phyloP scores from a whole-genome alignment of 1,140 invertebrate genomes.

The Apis dorsata region DNA sequence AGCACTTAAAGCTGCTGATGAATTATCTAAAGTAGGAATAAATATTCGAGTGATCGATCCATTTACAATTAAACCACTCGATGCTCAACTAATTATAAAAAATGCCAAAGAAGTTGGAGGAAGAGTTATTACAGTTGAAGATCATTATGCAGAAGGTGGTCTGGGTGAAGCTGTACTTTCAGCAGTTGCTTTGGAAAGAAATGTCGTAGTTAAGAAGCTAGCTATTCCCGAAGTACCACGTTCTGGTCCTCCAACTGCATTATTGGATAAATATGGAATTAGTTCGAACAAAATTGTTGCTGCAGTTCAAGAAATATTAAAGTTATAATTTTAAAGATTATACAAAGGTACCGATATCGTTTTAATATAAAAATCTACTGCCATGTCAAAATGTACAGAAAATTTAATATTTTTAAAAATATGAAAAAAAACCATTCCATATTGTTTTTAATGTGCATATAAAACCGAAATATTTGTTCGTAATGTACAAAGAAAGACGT shows the following conservation, averaged over 20 bases:
- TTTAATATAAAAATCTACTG: conserved; percentile 26
- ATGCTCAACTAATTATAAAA: conserved; percentile 87
- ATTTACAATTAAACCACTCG: conserved; percentile 98
- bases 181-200: conserved; percentile 87
- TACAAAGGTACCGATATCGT: not conserved
- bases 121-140: conserved; percentile 95
- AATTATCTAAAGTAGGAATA: conserved; percentile 86
- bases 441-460: conserved; percentile 25
- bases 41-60: conserved; percentile 92
- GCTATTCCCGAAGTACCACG: conserved; percentile 93
- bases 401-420: not conserved
- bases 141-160: conserved; percentile 98
- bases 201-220: conserved; percentile 91
- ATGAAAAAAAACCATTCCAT: conserved; percentile 2
- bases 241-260: conserved; percentile 91
- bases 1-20: conserved; percentile 91
- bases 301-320: conserved; percentile 84
- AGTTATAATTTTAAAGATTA: conserved; percentile 76
- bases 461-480: conserved; percentile 1
- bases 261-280: conserved; percentile 95
- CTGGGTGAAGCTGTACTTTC: conserved; percentile 96
- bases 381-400: conserved; percentile 27
- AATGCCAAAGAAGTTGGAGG: conserved; percentile 91
- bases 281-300: conserved; percentile 89
- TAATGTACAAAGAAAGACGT: not conserved